Conservation (phyloP, 2,888 invertebrate species). For the Galerucella pusilla region DNA sequence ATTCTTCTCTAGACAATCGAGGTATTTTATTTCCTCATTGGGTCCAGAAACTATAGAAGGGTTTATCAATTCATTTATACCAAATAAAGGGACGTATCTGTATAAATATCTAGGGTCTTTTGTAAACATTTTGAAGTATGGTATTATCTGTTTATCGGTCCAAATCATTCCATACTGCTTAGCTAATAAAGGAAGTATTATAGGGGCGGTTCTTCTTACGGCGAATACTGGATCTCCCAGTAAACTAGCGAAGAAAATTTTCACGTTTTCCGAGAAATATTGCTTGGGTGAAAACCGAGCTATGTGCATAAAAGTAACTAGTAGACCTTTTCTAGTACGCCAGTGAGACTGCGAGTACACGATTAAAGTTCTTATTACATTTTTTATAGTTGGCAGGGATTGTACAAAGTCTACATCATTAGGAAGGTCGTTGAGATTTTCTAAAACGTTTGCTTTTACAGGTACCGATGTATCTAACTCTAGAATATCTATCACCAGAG, state of each 20-base stretch:
- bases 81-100: constrained; percentile 58
- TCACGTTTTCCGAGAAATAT: constrained; percentile 58
- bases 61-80: constrained; percentile 59
- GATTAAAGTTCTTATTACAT: constrained; percentile 56
- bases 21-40: constrained; percentile 39
- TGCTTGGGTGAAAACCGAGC: constrained; percentile 55
- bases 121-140: constrained; percentile 54
- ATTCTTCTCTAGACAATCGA: constrained; percentile 47
- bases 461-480: constrained; percentile 55
- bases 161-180: constrained; percentile 60
- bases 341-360: constrained; percentile 57
- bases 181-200: constrained; percentile 59
- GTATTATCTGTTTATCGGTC: constrained; percentile 56
- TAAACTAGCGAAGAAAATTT: constrained; percentile 57
- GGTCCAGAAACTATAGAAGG: constrained; percentile 52
- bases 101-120: constrained; percentile 58
- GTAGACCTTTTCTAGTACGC: constrained; percentile 59
- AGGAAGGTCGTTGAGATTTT: constrained; percentile 58
- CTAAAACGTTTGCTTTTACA: constrained; percentile 59
- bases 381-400: constrained; percentile 53
- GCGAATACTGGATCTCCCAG: constrained; percentile 59
- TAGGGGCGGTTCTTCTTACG: constrained; percentile 58
- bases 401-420: constrained; percentile 54
- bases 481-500: constrained; percentile 56
- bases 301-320: constrained; percentile 59